phyloP scores from a whole-genome alignment of 2,797 vertebrate genomes.

The Hozukius guyotensis region DNA sequence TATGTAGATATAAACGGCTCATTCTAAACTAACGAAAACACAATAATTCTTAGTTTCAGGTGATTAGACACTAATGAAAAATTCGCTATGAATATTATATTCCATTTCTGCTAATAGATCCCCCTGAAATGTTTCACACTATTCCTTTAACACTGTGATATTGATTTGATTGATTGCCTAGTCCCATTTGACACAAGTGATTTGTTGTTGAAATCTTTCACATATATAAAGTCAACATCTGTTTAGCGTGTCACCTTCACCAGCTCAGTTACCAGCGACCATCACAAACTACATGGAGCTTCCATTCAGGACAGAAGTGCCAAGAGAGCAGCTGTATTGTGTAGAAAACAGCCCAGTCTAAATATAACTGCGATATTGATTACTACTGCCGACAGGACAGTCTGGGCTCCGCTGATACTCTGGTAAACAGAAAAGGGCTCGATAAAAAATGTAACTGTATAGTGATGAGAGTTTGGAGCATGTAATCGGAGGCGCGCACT shows the following conservation, averaged over 20 bases:
- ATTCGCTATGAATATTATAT: too few relatives aligned
- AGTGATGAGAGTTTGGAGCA: conserved; percentile 11
- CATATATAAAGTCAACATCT: neutral
- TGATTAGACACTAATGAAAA: too few relatives aligned
- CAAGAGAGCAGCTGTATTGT: conserved; percentile 46
- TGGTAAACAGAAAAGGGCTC: conserved; percentile 31
- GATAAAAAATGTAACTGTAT: conserved; percentile 35
- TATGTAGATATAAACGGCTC: too few relatives aligned
- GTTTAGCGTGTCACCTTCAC: neutral
- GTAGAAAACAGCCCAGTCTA: conserved; percentile 50
- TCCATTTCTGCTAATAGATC: too few relatives aligned
- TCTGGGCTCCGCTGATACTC: conserved; percentile 34
- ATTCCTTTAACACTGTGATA: neutral
- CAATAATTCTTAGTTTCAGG: too few relatives aligned
- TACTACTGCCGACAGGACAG: conserved; percentile 40
- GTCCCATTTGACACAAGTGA: neutral
- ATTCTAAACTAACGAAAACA: too few relatives aligned
- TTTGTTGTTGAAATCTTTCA: neutral
- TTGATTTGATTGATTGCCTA: neutral
- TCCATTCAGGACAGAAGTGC: conserved; percentile 11
- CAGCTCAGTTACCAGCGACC: neutral
- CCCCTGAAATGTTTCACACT: too few relatives aligned
- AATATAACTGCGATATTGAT: conserved; percentile 77
- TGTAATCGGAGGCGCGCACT: conserved; percentile 7
- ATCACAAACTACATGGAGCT: conserved; percentile 10